These are phyloP conservation scores for Sinosuthora webbiana DNA, from an alignment of 2,113 vertebrate species.

Conservation along the genomic window DNA sequence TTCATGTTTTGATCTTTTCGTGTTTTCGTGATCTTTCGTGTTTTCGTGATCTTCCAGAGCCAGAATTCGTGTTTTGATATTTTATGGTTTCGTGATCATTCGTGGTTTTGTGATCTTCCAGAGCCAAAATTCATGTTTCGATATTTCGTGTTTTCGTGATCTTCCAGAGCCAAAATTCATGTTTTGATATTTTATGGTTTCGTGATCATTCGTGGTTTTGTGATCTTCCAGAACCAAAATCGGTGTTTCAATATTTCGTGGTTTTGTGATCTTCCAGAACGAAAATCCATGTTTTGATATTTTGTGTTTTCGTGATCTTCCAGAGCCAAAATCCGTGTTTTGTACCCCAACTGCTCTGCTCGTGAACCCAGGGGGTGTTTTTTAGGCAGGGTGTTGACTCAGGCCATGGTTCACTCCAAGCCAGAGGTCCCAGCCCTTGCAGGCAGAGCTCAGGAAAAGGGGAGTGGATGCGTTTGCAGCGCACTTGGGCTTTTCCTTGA, in stretches of 20 bases:
- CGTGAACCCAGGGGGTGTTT: fast-evolving
- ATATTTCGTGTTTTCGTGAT: neutral
- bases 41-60: neutral
- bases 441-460: neutral
- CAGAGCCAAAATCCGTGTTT: neutral
- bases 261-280: neutral
- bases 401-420: neutral
- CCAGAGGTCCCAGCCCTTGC: fast-evolving
- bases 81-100: no score
- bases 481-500: neutral
- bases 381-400: neutral
- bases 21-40: neutral
- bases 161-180: neutral
- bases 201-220: neutral
- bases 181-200: no score
- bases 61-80: neutral
- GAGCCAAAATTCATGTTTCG: neutral
- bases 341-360: neutral
- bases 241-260: no score
- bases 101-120: neutral
- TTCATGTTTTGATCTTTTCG: neutral
- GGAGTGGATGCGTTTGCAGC: fast-evolving
- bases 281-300: neutral
- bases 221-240: neutral
- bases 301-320: neutral